Base-by-base conservation (phyloP, 2,113 vertebrate genomes). In the Naja naja region DNA sequence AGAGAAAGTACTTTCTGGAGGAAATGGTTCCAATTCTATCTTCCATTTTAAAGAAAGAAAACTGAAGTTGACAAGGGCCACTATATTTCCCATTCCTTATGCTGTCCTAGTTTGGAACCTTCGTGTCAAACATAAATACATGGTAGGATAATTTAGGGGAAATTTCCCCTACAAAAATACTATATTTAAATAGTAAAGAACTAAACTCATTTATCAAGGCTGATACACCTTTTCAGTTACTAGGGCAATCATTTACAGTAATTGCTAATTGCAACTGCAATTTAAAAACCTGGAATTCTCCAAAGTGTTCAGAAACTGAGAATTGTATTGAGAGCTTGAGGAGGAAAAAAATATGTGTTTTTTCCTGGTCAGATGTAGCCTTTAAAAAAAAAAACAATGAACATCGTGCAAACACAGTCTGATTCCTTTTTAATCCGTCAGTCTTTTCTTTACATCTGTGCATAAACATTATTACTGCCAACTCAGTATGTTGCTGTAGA, bases 401-500 rank as follows among this genome's bases (percentile, higher is more conserved):
- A 93, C 27, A 39, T 86, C 88, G 55, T 95, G 93, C 96, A 97
- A 96, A 96, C 95, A 89, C 91, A 10, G 39, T 14, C 96, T 94
- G 94, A 96, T 95, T 96, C 93, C 95, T 97, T 97, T 97, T 97
- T 96, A 95, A 96, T 97, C 96, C 97, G 97, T 98, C 97, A 98
- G 97, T 97, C 97, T 95, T 96, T 98, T 97, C 96, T 97, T 97
- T 97, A 97, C 97, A 97, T 97, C 96, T 95, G 88, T 93, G 95
- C 96, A 97, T 97, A 97, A 98, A 97, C 93, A 95, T 97, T 97
- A 97, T 98, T 97, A 97, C 96, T 96, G 96, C 95, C 96, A 94
- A 97, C 96, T 97, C 96, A 94, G 96, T 96, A 90, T 96, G 96
- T 97, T 96, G 92, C 96, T 95, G 90, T 87, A 97, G 96, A 98